These are phyloP conservation scores for Pedetes capensis DNA, from an alignment of 2,113 vertebrate species.

Conservation along the genomic window DNA sequence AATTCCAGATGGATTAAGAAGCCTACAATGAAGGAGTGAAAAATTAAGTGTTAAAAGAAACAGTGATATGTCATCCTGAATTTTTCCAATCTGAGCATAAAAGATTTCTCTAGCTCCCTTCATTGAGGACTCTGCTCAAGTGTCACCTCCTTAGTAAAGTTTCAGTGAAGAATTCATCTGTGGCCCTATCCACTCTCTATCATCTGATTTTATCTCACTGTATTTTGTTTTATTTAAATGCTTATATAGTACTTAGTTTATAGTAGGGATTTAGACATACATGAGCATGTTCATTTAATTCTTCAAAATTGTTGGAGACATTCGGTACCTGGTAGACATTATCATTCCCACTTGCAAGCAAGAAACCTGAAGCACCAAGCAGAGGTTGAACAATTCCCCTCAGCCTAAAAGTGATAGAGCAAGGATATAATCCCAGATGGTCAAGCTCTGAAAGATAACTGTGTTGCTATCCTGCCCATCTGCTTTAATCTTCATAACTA, in stretches of 20 bases:
- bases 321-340: neutral
- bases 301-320: neutral
- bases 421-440: neutral
- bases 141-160: neutral
- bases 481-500: neutral
- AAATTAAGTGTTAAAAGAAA: constrained; percentile 19
- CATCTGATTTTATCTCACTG: neutral
- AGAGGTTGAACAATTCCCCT: neutral
- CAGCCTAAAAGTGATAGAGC: neutral
- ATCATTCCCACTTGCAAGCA: neutral
- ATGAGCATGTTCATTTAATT: neutral
- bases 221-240: neutral
- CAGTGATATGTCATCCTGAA: neutral
- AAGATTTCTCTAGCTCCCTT: neutral
- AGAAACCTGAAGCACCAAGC: neutral
- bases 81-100: neutral
- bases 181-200: rapidly evolving
- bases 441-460: neutral
- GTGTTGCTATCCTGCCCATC: neutral
- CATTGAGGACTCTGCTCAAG: neutral
- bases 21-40: neutral
- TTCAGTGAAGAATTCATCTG: neutral
- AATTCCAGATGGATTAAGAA: constrained; percentile 18
- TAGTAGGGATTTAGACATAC: neutral
- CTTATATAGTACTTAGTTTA: neutral